Evolutionary conservation across 2,888 invertebrate genomes (phyloP).

Genomic region (Prosapia bicincta): DNA sequence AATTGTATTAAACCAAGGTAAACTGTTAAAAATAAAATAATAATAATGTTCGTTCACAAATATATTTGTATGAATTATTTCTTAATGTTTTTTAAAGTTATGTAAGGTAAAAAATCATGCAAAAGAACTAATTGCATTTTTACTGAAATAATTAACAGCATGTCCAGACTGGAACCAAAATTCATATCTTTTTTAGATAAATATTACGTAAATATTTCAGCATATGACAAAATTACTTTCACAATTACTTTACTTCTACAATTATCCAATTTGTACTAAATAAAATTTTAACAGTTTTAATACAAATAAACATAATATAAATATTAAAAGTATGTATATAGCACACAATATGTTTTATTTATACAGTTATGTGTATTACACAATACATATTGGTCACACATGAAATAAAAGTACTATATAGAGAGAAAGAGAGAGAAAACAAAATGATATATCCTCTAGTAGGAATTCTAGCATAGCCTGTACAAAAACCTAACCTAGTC

Average conservation of each 20-base stretch:
- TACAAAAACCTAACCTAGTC: slow-evolving; percentile 24
- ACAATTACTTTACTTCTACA: not conserved
- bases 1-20: too few relatives aligned
- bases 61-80: too few relatives aligned
- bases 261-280: not conserved
- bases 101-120: too few relatives aligned
- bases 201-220: not conserved
- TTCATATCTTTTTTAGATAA: not conserved
- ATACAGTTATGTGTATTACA: not conserved
- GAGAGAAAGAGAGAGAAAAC: not conserved
- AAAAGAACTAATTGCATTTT: too few relatives aligned
- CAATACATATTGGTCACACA: slow-evolving; percentile 2
- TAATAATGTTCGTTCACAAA: too few relatives aligned
- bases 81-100: too few relatives aligned
- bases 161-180: not conserved
- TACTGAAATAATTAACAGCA: too few relatives aligned
- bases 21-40: too few relatives aligned
- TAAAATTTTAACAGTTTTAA: not conserved
- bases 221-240: not conserved
- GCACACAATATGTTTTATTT: slow-evolving; percentile 2
- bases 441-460: slow-evolving; percentile 7
- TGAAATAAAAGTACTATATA: not conserved
- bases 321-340: not conserved
- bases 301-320: not conserved
- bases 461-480: slow-evolving; percentile 13